These are phyloP conservation scores for Trichomycterus rosablanca DNA, from an alignment of 2,113 vertebrate genomes.

Conservation along the genomic window DNA sequence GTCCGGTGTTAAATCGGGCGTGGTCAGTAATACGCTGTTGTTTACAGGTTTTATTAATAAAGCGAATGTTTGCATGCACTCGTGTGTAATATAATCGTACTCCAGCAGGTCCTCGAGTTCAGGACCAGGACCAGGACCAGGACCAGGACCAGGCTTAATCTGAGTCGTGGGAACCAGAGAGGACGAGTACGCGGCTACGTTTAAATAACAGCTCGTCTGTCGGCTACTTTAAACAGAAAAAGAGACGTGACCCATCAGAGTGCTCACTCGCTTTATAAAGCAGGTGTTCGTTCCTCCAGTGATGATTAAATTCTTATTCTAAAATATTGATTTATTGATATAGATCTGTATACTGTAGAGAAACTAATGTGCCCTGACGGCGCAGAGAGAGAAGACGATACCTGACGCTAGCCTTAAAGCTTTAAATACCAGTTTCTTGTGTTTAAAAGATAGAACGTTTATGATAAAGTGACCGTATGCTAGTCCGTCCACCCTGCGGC, in stretches of 20 bases:
- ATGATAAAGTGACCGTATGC: slow-evolving; percentile 4
- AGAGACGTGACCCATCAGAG: no score
- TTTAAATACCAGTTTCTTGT: no score
- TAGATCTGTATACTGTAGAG: slow-evolving; percentile 48
- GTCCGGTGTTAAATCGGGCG: no score
- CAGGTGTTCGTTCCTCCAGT: no score
- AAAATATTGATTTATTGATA: no score
- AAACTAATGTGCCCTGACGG: slow-evolving; percentile 52
- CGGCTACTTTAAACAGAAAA: background rate
- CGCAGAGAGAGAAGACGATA: slow-evolving; percentile 31
- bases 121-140: no score
- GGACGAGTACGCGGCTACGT: background rate
- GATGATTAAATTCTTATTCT: no score
- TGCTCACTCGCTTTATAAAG: no score
- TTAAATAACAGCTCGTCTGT: background rate
- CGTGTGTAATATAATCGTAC: background rate
- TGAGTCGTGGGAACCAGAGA: no score
- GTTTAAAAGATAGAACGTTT: no score
- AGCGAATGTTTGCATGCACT: background rate
- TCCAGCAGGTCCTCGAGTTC: no score
- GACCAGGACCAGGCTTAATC: no score
- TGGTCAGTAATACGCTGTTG: slow-evolving; percentile 7
- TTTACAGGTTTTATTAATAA: background rate
- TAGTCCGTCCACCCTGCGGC: slow-evolving; percentile 5
- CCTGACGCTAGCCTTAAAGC: background rate